phyloP scores from a whole-genome alignment of 2,888 invertebrate species.

The Euplagia quadripunctaria region DNA sequence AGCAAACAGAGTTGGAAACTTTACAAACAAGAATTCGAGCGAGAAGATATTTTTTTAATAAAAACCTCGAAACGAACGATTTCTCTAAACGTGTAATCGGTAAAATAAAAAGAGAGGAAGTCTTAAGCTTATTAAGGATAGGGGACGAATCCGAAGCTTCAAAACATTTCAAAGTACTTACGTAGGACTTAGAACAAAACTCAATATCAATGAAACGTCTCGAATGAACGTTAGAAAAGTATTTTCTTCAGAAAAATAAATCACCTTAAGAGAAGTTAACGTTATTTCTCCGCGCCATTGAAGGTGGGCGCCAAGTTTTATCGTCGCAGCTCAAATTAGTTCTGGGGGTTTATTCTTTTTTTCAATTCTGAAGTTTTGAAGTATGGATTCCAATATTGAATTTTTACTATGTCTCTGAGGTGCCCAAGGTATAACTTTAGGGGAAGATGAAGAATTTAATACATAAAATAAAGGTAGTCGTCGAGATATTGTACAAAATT shows the following conservation, averaged over 20 bases:
- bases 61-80: conserved; percentile 61
- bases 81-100: conserved; percentile 69
- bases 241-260: conserved; percentile 82
- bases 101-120: conserved; percentile 63
- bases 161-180: conserved; percentile 77
- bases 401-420: conserved; percentile 75
- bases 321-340: conserved; percentile 81
- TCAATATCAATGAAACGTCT: conserved; percentile 82
- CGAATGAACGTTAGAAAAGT: conserved; percentile 72
- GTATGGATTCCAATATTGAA: conserved; percentile 84
- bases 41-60: conserved; percentile 47
- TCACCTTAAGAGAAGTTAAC: conserved; percentile 77
- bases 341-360: conserved; percentile 66
- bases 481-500: conserved; percentile 39
- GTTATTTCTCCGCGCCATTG: conserved; percentile 74
- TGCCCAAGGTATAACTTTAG: conserved; percentile 58
- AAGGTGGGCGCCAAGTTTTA: conserved; percentile 78
- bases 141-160: conserved; percentile 65
- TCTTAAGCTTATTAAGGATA: conserved; percentile 76
- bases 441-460: conserved; percentile 63
- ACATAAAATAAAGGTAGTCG: conserved; percentile 48
- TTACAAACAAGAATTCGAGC: conserved; percentile 60
- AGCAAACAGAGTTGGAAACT: conserved; percentile 69
- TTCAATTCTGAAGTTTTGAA: conserved; percentile 78
- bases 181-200: conserved; percentile 78